A percentile compares a stretch with the other conserved stretches of the same genome.
These are phyloP conservation scores for Chrysocyon brachyurus DNA, from an alignment of 2,797 vertebrate genomes.

Conservation along the genomic window DNA sequence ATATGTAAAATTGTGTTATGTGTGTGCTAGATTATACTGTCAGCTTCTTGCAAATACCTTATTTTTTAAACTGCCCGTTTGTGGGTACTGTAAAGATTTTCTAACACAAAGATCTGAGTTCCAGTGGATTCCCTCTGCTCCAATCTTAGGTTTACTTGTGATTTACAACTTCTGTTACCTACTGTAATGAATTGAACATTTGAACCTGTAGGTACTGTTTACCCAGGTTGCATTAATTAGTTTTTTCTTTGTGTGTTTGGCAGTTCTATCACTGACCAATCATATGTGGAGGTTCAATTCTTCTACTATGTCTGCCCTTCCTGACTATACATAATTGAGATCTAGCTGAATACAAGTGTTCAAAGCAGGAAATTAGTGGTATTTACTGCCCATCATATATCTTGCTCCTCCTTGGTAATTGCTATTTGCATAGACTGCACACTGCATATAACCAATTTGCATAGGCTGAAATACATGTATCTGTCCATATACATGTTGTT, in stretches of 20 bases:
- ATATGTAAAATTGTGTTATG: neutral
- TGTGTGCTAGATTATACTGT: neutral
- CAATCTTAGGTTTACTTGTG: neutral
- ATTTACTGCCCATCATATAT: conserved; percentile 12
- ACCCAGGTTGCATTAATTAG: neutral
- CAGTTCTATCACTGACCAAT: neutral
- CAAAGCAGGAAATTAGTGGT: conserved; percentile 50
- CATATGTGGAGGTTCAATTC: neutral
- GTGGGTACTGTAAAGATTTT: conserved; percentile 30
- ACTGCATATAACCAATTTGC: neutral
- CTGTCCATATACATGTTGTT: neutral
- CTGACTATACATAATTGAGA: conserved; percentile 36
- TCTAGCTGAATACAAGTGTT: conserved; percentile 24
- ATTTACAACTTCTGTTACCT: conserved; percentile 46
- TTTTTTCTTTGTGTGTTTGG: neutral
- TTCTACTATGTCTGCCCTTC: neutral
- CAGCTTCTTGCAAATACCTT: conserved; percentile 34
- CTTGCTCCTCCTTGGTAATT: conserved; percentile 37
- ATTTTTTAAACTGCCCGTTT: conserved; percentile 24
- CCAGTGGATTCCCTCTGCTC: neutral
- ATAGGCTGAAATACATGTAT: neutral
- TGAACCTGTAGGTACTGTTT: neutral
- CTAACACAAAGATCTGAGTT: conserved; percentile 17
- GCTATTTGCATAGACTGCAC: conserved; percentile 27
- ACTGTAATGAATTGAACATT: conserved; percentile 32